Conservation (phyloP, 2,113 vertebrate species). For the Jacana jacana region DNA sequence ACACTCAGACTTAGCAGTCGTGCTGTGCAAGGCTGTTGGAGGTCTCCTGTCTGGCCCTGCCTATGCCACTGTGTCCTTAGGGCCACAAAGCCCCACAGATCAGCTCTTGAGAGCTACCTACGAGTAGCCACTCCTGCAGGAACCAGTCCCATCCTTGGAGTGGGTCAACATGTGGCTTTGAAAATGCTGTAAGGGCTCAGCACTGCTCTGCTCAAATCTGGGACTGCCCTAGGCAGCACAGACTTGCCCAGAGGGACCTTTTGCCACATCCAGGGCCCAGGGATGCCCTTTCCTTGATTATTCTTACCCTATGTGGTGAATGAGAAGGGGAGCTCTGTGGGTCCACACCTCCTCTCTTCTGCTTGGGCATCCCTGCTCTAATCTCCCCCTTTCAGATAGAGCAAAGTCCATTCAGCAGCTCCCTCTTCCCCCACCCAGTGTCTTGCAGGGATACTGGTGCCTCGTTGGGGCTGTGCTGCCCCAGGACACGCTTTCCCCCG, state of each 20-base stretch:
- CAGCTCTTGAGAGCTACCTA: neutral
- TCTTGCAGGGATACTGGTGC: neutral
- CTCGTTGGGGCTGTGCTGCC: neutral
- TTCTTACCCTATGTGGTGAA: rapidly evolving
- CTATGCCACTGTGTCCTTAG: neutral
- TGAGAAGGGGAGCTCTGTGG: neutral
- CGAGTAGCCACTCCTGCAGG: neutral
- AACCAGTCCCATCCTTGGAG: neutral
- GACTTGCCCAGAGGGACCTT: neutral
- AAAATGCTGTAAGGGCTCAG: neutral
- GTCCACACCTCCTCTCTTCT: neutral
- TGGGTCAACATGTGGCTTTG: neutral
- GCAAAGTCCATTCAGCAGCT: neutral
- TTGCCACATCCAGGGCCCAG: neutral
- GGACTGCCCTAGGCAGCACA: neutral
- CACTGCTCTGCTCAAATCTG: neutral
- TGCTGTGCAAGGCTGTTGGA: neutral
- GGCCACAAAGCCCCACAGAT: neutral
- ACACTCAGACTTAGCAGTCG: neutral
- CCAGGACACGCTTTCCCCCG: neutral
- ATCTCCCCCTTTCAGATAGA: neutral
- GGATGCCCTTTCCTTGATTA: neutral
- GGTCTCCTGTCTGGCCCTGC: neutral
- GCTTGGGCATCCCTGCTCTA: neutral
- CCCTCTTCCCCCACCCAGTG: neutral